A percentile compares a stretch with the other conserved stretches of the same genome.
Evolutionary conservation across 2,113 vertebrate species (phyloP).

Genomic region (Athene cunicularia): DNA sequence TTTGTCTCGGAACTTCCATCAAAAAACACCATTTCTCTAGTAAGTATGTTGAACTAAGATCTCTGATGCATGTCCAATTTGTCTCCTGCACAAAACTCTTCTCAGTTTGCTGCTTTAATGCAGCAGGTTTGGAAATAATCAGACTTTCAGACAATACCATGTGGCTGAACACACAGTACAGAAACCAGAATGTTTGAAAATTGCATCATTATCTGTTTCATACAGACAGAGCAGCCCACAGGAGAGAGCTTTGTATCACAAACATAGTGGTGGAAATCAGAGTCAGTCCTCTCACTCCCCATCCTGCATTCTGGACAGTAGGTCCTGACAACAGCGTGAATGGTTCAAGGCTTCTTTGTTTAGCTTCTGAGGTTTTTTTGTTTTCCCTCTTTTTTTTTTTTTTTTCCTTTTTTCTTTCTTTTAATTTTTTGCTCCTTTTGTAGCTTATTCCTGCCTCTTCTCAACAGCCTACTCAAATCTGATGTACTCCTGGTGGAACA

Average conservation of each 20-base stretch:
- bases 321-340: neutral
- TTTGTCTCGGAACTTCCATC: neutral
- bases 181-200: neutral
- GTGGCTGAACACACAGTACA: neutral
- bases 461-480: neutral
- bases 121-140: neutral
- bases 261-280: neutral
- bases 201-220: neutral
- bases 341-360: neutral
- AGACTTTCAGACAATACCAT: neutral
- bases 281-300: neutral
- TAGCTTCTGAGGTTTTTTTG: accelerated
- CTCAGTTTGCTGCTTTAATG: neutral
- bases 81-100: neutral
- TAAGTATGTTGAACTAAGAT: neutral
- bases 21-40: neutral
- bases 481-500: neutral
- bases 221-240: neutral
- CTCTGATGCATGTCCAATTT: neutral
- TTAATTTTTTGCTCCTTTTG: neutral
- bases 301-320: neutral
- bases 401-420: no score
- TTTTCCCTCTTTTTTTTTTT: neutral
- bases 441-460: neutral
- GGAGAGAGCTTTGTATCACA: neutral